Base-by-base conservation (phyloP, 2,888 invertebrate genomes). In the Scaptomyza reducta region DNA sequence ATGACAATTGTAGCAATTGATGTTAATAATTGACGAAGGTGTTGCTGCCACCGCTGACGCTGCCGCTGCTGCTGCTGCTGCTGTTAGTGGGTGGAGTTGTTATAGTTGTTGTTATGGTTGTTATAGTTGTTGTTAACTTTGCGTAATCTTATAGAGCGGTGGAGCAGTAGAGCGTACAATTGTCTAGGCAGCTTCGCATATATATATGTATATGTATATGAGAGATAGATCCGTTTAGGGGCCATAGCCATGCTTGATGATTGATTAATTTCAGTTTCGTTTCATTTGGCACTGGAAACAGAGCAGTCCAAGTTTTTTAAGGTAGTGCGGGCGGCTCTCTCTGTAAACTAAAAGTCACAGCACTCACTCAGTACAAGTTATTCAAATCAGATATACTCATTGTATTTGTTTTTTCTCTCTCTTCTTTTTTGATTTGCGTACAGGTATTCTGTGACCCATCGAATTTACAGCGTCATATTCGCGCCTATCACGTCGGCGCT, bases 401-500 rank as follows among this genome's bases (percentile, higher is more conserved):
- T 62, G 51, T 64, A 42, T 55, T 44, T 44, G 55, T 27, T 38
- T 38, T 38, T 38, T 65, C 56, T 66, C 54, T 40, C 16, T 16
- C 5, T 10, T 40, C 16, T 10, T 9, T 65, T 51, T 90, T n/a
- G 76, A n/a, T 92, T 94, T 33, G 35, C 49, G 91, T 16, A 40
- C 94, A 97, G 95, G 95, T 96, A 92, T 99, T 98, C 94, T 97
- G 97, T 90, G 98, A 98, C 94, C 97, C 98, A 90, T 97, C 97
- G 93, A 97, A 98, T 93, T 95, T 98, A 84, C 98, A 98, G 93
- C 95, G 98, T 89, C 99, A 99, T 94, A 98, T 98, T 92, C 95
- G 98, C 90, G 96, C 96, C 78, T 96, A 97, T 92, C 98, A 99
- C 96, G 96, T 96, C 76, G 98, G 98, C 57, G 98, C 98, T 47